phyloP scores from a whole-genome alignment of 23 tunicate species.

The Styela plicata region DNA sequence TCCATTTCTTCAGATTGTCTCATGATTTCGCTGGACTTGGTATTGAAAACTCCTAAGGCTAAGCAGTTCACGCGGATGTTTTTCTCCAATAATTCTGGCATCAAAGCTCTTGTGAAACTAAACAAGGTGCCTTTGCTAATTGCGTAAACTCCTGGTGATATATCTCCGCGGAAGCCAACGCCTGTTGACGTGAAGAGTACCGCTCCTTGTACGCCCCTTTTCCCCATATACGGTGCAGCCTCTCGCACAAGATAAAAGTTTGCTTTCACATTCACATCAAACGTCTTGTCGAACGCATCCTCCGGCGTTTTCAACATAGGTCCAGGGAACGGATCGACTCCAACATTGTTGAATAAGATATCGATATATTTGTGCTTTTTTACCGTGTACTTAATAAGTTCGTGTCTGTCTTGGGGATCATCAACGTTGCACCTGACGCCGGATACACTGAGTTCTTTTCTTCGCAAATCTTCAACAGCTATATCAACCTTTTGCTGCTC shows the following conservation, averaged over 20 bases:
- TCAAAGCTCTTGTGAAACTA: constrained; percentile 53
- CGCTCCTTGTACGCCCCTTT: constrained; percentile 26
- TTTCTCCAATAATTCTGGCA: constrained; percentile 34
- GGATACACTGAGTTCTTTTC: constrained; percentile 32
- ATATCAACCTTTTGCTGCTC: constrained; percentile 60
- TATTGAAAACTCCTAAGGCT: constrained; percentile 63
- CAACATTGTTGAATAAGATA: constrained; percentile 83
- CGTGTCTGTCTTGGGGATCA: constrained; percentile 42
- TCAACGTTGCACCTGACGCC: constrained; percentile 81
- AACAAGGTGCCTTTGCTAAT: constrained; percentile 72
- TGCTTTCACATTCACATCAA: constrained; percentile 75
- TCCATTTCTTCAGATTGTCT: constrained; percentile 9
- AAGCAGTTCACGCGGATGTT: constrained; percentile 75
- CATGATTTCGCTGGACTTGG: constrained; percentile 56
- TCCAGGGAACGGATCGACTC: constrained; percentile 78
- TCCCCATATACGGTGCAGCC: constrained; percentile 49
- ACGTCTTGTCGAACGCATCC: constrained; percentile 71
- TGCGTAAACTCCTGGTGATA: constrained; percentile 60
- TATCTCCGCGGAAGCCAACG: constrained; percentile 30
- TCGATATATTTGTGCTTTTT: constrained; percentile 49
- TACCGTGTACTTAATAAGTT: constrained; percentile 28
- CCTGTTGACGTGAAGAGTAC: constrained; percentile 55
- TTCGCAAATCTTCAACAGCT: constrained; percentile 42
- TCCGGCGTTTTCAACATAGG: constrained; percentile 66
- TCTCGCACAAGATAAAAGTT: constrained; percentile 72